phyloP scores from a whole-genome alignment of 2,888 invertebrate genomes.

The Hedya salicella region DNA sequence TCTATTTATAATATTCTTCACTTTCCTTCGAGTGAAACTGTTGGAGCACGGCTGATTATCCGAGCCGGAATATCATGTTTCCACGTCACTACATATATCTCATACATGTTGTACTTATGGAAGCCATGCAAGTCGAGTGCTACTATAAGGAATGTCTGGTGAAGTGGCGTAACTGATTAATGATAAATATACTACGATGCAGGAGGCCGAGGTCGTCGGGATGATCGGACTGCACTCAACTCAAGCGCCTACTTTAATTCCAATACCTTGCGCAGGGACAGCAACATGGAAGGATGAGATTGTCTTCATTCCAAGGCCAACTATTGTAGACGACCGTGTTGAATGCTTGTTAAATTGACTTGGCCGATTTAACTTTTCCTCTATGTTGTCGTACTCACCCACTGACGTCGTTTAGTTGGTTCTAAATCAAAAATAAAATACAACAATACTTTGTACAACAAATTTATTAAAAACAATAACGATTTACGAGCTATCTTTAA shows the following conservation, averaged over 20 bases:
- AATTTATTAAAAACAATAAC: constrained; percentile 60
- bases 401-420: not conserved
- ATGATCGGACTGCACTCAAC: no score
- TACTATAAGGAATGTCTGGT: no score
- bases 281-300: no score
- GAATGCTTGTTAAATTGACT: no score
- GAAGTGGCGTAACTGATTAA: no score
- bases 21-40: constrained; percentile 74
- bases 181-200: no score
- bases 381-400: not conserved
- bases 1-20: constrained; percentile 53
- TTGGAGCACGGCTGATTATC: constrained; percentile 61
- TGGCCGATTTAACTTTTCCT: not conserved
- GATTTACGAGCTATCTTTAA: constrained; percentile 66
- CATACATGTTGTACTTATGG: constrained; percentile 3
- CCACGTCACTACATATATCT: constrained; percentile 45
- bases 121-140: no score
- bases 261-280: no score
- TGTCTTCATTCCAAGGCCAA: no score
- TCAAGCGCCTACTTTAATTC: no score
- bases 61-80: constrained; percentile 62
- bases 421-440: constrained; percentile 27
- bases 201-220: no score
- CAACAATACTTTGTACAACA: constrained; percentile 57
- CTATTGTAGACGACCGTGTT: no score